Evolutionary conservation across 2,888 invertebrate species (phyloP).

Genomic region (Andrena minutula): DNA sequence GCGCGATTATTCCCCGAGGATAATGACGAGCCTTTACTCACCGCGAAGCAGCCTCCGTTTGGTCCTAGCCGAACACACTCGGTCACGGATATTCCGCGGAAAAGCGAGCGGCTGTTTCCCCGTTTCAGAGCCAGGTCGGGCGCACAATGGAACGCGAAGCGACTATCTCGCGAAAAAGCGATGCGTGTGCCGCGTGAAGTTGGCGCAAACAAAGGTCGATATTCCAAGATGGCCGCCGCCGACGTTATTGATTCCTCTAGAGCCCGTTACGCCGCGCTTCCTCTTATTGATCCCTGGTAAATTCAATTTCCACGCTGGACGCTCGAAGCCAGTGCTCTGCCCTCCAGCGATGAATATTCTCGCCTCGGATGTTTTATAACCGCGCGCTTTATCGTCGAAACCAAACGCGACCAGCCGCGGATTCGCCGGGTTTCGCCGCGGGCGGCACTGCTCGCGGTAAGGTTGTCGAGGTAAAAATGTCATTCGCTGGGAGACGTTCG

Average conservation of each 20-base stretch:
- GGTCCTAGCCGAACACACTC: slow-evolving; percentile 52
- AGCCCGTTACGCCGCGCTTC: slow-evolving; percentile 8
- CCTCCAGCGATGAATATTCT: too few relatives aligned
- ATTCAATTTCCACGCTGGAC: slow-evolving; percentile 16
- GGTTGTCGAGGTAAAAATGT: background rate
- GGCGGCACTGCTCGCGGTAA: background rate
- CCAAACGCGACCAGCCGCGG: too few relatives aligned
- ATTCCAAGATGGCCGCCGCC: slow-evolving; percentile 65
- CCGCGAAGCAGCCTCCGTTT: slow-evolving; percentile 70
- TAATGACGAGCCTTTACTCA: slow-evolving; percentile 50
- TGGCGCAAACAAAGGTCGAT: slow-evolving; percentile 72
- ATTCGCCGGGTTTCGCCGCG: background rate
- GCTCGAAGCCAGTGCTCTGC: background rate
- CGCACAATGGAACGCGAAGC: slow-evolving; percentile 59
- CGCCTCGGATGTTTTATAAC: too few relatives aligned
- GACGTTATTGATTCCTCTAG: slow-evolving; percentile 66
- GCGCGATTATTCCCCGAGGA: background rate
- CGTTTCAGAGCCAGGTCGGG: slow-evolving; percentile 45
- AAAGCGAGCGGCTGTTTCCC: slow-evolving; percentile 54
- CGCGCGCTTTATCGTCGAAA: too few relatives aligned
- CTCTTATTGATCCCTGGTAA: slow-evolving; percentile 33
- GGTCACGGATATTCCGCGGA: slow-evolving; percentile 55
- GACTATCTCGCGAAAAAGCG: slow-evolving; percentile 77
- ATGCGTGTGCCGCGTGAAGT: slow-evolving; percentile 75
- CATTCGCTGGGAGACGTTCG: background rate